Percentiles rank a stretch among this genome's conserved stretches.
phyloP scores from a whole-genome alignment of 2,797 vertebrate species.

The Phrynocephalus forsythii region DNA sequence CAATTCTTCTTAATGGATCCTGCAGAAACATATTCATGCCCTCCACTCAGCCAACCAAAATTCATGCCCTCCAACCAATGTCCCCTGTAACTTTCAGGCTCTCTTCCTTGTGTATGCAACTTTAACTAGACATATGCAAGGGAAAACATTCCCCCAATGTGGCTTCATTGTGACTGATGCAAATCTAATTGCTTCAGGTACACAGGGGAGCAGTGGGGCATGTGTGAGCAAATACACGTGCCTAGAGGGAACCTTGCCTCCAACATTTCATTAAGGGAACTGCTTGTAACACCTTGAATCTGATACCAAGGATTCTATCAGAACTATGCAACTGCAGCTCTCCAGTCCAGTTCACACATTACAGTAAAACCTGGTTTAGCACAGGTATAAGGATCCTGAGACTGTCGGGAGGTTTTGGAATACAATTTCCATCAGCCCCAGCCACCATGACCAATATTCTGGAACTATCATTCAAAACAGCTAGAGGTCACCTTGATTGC shows the following conservation, averaged over 20 bases:
- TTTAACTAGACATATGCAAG: too few relatives aligned
- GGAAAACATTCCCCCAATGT: too few relatives aligned
- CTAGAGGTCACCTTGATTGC: not conserved
- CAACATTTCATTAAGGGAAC: not conserved
- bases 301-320: not conserved
- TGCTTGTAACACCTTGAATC: not conserved
- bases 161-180: too few relatives aligned
- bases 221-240: too few relatives aligned
- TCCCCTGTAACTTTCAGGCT: too few relatives aligned
- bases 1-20: not conserved
- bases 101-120: too few relatives aligned
- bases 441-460: not conserved
- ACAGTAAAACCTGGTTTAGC: not conserved
- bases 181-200: too few relatives aligned
- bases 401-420: not conserved
- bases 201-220: too few relatives aligned
- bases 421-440: not conserved
- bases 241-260: too few relatives aligned
- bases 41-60: not conserved
- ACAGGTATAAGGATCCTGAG: not conserved
- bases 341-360: not conserved
- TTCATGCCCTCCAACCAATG: not conserved
- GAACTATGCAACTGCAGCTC: not conserved
- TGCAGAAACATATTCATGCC: not conserved
- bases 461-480: not conserved